Base-by-base conservation (phyloP, 2,888 invertebrate species). In the Patella caerulea region DNA sequence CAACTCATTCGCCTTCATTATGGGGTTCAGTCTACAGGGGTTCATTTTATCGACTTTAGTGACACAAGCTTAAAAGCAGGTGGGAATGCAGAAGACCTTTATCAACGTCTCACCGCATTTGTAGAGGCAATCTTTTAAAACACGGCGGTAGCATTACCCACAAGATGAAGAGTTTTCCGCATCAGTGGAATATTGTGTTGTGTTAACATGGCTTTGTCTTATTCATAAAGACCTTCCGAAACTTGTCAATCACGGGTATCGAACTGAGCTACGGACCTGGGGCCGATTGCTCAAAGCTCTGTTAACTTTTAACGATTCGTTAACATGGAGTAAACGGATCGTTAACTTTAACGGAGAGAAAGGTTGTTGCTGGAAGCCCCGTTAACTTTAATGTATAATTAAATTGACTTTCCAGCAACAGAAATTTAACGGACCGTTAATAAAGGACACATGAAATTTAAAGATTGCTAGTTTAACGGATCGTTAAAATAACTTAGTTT, bases 1-100 rank as follows among this genome's bases (percentile, higher is more conserved):
- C 72, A 72, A 34, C 12, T 53, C 19, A 9, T 72, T 72, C 72
- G 72, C 72, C 19, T 29, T 29, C 3, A 29, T 29, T 29, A 29
- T 29, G 29, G 29, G 29, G 2, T 29, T 29, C 29, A 29, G 15
- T 52, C 72, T 19, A 72, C 72, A 15, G 72, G 72, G 2, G 3
- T 3, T 72, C 72, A 72, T 5, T 72, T 72, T 53, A 19, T 3
- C 3, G 72, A 72, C 53, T 72, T 72, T 9, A 19, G 14, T n/a
- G 34, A 34, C 12, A 72, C 7, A 2, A 2, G n/a, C 15, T 53
- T 72, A 34, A 9, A 72, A 4, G 45, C 77, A 14, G 78, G 74
- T 11, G 84, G 84, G 71, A 59, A 81, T n/a, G 82, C 81, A 3
- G 85, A 82, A 52, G 81, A 84, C 52, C 69, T 84, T 7, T 83